phyloP scores from a whole-genome alignment of 2,888 invertebrate genomes.

The Lithophane leautieri region DNA sequence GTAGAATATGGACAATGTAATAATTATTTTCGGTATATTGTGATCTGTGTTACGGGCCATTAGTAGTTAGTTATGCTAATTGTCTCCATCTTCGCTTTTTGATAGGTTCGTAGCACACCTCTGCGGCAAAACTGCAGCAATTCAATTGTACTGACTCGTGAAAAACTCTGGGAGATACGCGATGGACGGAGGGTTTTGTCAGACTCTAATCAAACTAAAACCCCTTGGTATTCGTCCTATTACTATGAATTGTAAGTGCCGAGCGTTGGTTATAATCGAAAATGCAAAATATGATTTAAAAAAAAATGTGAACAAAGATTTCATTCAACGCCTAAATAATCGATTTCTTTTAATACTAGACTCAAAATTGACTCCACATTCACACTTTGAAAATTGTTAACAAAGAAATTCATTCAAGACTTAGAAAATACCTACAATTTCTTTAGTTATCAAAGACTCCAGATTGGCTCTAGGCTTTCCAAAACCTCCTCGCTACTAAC shows the following conservation, averaged over 20 bases:
- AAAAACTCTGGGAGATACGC: too few species aligned
- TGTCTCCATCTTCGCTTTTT: too few species aligned
- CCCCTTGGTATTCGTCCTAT: neutral
- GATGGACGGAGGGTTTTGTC: neutral
- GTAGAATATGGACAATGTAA: too few species aligned
- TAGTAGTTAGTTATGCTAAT: too few species aligned
- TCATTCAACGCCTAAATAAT: too few species aligned
- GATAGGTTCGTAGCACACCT: too few species aligned
- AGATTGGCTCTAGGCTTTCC: conserved; percentile 16
- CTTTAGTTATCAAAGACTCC: neutral
- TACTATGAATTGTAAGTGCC: neutral
- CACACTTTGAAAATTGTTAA: neutral
- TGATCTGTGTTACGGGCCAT: too few species aligned
- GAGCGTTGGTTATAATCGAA: neutral
- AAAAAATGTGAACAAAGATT: too few species aligned
- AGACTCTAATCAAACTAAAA: neutral
- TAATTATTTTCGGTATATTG: too few species aligned
- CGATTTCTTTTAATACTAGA: neutral
- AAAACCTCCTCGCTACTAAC: neutral
- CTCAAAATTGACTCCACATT: neutral
- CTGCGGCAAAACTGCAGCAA: too few species aligned
- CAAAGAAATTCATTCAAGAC: neutral
- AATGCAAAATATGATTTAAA: too few species aligned
- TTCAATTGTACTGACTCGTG: too few species aligned
- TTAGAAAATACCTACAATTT: neutral